Conservation (phyloP, 35 echinoderm and acorn worm species). For the Diadema setosum region DNA sequence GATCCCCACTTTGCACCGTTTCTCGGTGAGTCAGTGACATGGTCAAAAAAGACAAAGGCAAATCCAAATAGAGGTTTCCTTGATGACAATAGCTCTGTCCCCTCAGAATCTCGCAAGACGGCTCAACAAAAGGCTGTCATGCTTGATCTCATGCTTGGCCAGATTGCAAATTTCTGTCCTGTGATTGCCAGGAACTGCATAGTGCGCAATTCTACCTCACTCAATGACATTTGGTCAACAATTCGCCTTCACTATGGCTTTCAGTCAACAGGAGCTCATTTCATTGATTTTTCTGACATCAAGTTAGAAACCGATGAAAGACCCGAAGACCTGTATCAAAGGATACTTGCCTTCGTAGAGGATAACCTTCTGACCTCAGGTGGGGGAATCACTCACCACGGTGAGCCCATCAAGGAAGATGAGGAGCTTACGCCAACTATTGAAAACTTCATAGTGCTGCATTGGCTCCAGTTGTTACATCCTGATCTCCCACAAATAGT, state of each 20-base stretch:
- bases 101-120: neutral
- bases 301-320: conserved; percentile 20
- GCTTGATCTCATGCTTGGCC: conserved; percentile 48
- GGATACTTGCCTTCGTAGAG: conserved; percentile 13
- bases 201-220: conserved; percentile 1
- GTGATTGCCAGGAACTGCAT: conserved; percentile 23
- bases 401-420: conserved; percentile 18
- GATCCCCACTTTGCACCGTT: conserved; percentile 58
- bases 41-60: conserved; percentile 38
- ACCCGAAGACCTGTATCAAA: conserved; percentile 42
- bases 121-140: conserved; percentile 19
- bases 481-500: conserved; percentile 8
- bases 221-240: neutral
- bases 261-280: neutral
- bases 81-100: neutral
- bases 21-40: neutral
- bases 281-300: conserved; percentile 39
- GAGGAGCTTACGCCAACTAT: conserved; percentile 51
- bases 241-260: conserved; percentile 30
- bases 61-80: conserved; percentile 2
- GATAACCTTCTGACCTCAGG: neutral
- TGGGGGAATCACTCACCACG: conserved; percentile 42
- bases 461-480: conserved; percentile 56
- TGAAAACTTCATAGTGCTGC: conserved; percentile 68
- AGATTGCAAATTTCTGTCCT: conserved; percentile 53